A percentile compares a stretch with the other conserved stretches of the same genome.
Conservation (phyloP, 2,888 invertebrate genomes). For the Spatulosminthurus flaviceps region DNA sequence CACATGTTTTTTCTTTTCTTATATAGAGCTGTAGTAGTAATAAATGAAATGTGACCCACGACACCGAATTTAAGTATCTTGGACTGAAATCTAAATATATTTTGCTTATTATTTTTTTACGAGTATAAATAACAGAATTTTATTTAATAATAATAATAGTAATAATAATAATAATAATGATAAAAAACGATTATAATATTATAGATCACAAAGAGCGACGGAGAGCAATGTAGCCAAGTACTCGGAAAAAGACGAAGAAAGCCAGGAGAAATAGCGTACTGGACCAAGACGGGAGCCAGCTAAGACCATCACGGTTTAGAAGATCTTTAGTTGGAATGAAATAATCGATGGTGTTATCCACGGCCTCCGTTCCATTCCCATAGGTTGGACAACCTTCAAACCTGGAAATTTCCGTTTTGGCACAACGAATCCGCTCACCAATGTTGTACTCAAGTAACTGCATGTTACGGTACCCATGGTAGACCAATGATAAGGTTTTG, state of each 20-base stretch:
- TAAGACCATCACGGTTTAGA: constrained; percentile 73
- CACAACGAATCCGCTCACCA: constrained; percentile 76
- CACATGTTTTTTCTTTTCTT: neutral
- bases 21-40: neutral
- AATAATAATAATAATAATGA: neutral
- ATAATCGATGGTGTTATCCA: constrained; percentile 68
- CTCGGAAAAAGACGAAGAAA: constrained; percentile 77
- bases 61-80: neutral
- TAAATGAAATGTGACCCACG: neutral
- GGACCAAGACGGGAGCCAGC: constrained; percentile 74
- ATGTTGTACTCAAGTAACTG: constrained; percentile 80
- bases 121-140: constrained; percentile 18
- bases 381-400: constrained; percentile 69
- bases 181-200: constrained; percentile 4
- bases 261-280: constrained; percentile 77
- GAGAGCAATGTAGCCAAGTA: constrained; percentile 77
- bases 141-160: neutral
- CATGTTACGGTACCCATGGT: constrained; percentile 84
- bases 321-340: constrained; percentile 68
- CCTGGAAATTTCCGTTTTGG: constrained; percentile 49
- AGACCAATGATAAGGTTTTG: constrained; percentile 70
- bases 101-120: neutral
- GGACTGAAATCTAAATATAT: constrained; percentile 12
- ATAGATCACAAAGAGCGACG: constrained; percentile 69
- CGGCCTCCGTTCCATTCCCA: constrained; percentile 69